Base-by-base conservation (phyloP, 2,797 vertebrate genomes). In the Eupleurogrammus muticus region DNA sequence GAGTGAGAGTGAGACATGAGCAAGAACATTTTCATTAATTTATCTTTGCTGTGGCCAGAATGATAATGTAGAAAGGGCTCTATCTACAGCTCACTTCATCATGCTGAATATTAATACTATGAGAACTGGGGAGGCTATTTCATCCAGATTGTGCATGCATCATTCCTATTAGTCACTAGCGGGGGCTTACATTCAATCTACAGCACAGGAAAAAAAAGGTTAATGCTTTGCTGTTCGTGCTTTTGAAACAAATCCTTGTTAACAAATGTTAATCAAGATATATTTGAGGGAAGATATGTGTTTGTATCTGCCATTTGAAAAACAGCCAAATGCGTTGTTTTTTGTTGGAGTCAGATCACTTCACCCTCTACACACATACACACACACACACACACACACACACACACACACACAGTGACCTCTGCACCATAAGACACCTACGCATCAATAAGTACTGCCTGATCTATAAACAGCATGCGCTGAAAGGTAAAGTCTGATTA, bases 81-180 rank as follows among this genome's bases (percentile, higher is more conserved):
- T 71, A 73, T 83, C 72, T 74, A 73, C 49, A 66, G 78, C 70
- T 70, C 77, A 75, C 63, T 84, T 68, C 60, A 85, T 86, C 79
- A 71, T 56, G 66, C 55, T 66, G 82, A 73, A 83, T 84, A 84
- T 84, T 77, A 83, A 81, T 86, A 84, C 66, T 81, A 66, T 49
- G 24, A 81, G 75, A 81, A 60, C 70, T 75, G 70, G 51, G 28
- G 72, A 69, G 79, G 54, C 67, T 46, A 54, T 75, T 75, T 80
- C 61, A 66, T 73, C 69, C 77, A 76, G 21, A 68, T 52, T 9
- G 11, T 64, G 35, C 40, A 57, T 1, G 1, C 60, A 42, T 68
- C 11, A 9, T 67, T 9, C 19, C 19, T 17, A 0, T n/a, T 7
- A 62, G 11, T 75, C 50, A 53, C 64, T 71, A 52, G 11, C 5